Percentiles rank a stretch among this genome's conserved stretches.
phyloP scores from a whole-genome alignment of 2,113 vertebrate genomes.

The Campylomormyrus tamandua region DNA sequence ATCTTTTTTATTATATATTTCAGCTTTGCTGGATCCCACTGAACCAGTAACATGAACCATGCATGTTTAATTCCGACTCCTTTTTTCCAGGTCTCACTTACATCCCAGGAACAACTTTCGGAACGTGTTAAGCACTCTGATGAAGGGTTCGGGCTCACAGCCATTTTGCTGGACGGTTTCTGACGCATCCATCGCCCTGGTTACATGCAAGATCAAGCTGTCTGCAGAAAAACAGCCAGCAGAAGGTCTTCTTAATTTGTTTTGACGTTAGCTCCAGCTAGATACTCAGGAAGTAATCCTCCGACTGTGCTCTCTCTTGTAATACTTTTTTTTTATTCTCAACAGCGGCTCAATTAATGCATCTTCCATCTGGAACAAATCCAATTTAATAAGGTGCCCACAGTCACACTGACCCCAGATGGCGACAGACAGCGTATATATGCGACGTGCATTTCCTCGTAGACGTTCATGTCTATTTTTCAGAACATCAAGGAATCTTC shows the following conservation, averaged over 20 bases:
- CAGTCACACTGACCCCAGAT: conserved; percentile 49
- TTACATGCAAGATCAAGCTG: neutral
- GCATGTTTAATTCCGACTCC: neutral
- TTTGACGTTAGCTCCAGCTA: neutral
- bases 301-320: conserved; percentile 30
- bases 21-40: neutral
- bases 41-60: neutral
- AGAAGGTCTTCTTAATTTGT: neutral
- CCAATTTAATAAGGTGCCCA: conserved; percentile 56
- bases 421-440: conserved; percentile 7
- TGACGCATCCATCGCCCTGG: neutral
- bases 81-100: neutral
- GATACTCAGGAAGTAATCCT: neutral
- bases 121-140: neutral
- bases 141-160: neutral
- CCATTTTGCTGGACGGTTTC: neutral
- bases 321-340: conserved; percentile 38
- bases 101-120: neutral
- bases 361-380: conserved; percentile 43
- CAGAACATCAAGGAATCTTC: neutral
- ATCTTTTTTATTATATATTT: conserved; percentile 2
- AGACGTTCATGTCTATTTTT: conserved; percentile 17
- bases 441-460: conserved; percentile 25
- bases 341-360: conserved; percentile 57
- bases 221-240: neutral